Evolutionary conservation across 2,888 invertebrate genomes (phyloP), one percentile per base, ranked within the genome.

Genomic region (Trachelus tabidus): DNA sequence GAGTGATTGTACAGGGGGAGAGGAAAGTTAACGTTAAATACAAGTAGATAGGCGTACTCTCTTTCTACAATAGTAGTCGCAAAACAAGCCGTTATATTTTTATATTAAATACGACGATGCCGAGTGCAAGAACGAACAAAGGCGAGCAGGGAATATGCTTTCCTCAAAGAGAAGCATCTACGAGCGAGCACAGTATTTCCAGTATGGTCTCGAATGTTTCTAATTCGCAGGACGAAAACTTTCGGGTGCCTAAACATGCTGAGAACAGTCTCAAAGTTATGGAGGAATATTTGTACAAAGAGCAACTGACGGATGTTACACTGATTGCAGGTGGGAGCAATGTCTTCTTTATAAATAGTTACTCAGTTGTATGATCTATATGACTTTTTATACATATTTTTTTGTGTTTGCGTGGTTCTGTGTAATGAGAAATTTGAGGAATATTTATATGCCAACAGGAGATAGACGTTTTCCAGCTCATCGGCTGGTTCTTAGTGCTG

Each of bases 401-500:
- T 0, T 23, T 56, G 1, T 23, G 23, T 9, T 56, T 23, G 2
- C 9, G 9, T 56, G 23, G 56, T 56, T 56, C 1, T 56, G 23
- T 56, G 56, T 56, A 23, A 56, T 56, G 23, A 11, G 33, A 37
- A 73, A 23, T 12, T 30, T 35, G n/a, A 23, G 23, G 75, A 35
- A 37, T 33, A 33, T 74, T 33, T 73, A 56, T 69, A 75, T 31
- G 69, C 34, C 75, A 12, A 73, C 78, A 92, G 92, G 93, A n/a
- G 90, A 88, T 11, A 91, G 90, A 79, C 91, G 95, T 86, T 95
- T 97, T 86, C 94, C 95, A 82, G 97, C 97, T 37, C 97, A 97
- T 92, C 96, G 97, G 88, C 93, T 98, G 83, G 97, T 98, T 76
- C 93, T 98, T 83, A 96, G 97, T 85, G 97, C 98, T 73, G 97